Percentiles rank a stretch among this genome's conserved stretches.
phyloP scores from a whole-genome alignment of 2,797 vertebrate genomes.

The Siniperca undulata region DNA sequence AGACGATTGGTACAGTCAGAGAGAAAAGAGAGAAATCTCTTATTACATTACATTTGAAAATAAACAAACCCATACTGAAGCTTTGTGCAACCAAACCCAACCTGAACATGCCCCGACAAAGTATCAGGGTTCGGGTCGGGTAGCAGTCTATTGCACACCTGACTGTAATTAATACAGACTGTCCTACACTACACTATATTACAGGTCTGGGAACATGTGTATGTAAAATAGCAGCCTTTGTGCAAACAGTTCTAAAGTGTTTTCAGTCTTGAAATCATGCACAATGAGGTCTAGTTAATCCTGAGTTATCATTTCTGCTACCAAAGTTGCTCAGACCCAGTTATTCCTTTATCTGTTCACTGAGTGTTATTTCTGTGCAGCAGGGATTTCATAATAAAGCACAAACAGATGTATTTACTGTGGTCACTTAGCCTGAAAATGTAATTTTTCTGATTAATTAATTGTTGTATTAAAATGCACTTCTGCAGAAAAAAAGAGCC shows the following conservation, averaged over 20 bases:
- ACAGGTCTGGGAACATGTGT: not conserved
- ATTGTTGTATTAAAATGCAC: constrained; percentile 28
- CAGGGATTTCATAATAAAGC: constrained; percentile 33
- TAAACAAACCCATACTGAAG: not conserved
- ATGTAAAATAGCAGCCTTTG: constrained; percentile 1
- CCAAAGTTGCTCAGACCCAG: constrained; percentile 13
- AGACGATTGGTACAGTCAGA: not conserved
- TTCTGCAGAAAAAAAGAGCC: constrained; percentile 3
- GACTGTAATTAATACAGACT: constrained; percentile 4
- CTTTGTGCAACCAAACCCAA: not conserved
- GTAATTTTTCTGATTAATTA: constrained; percentile 2
- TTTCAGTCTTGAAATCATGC: constrained; percentile 4
- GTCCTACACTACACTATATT: not conserved
- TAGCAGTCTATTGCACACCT: not conserved
- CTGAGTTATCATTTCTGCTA: constrained; percentile 5
- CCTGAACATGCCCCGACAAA: not conserved
- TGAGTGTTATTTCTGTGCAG: constrained; percentile 1
- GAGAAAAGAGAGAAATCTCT: not conserved
- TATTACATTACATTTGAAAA: not conserved
- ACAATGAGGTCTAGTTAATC: constrained; percentile 2
- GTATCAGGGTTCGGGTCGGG: not conserved
- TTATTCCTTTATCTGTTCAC: not conserved
- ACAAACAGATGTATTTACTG: constrained; percentile 41
- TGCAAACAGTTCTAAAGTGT: not conserved
- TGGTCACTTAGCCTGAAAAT: constrained; percentile 32